Conservation (phyloP, 2,113 vertebrate genomes). For the Mystacornis crossleyi region DNA sequence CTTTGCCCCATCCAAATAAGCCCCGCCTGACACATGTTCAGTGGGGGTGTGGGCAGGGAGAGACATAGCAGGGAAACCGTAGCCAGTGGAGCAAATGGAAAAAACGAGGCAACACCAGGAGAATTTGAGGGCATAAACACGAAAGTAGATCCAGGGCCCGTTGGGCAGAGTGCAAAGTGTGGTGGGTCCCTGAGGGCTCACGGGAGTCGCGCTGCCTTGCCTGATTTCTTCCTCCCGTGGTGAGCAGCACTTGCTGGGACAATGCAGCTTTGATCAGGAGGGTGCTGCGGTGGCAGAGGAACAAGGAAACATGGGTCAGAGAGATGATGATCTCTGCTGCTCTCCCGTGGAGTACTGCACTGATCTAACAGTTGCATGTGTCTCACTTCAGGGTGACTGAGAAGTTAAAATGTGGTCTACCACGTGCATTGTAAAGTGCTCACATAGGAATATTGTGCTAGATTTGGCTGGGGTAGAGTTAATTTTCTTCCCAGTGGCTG, state of each 20-base stretch:
- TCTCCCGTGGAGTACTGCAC: not conserved
- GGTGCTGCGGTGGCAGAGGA: not conserved
- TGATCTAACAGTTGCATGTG: not conserved
- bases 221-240: accelerated
- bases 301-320: not conserved
- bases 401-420: not conserved
- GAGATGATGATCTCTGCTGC: not conserved
- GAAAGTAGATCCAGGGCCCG: not conserved
- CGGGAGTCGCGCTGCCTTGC: accelerated
- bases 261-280: not conserved
- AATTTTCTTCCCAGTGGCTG: not conserved
- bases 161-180: not conserved
- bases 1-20: not conserved
- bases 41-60: not conserved
- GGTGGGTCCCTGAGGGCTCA: not conserved
- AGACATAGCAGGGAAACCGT: not conserved
- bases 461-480: not conserved
- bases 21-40: not conserved
- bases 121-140: not conserved
- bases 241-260: not conserved
- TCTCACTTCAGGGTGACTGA: not conserved
- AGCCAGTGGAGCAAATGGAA: conserved; percentile 53
- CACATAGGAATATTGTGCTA: not conserved
- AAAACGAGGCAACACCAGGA: not conserved
- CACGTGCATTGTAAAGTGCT: not conserved